Base-by-base conservation (phyloP, 2,888 invertebrate species). In the Cephus spinipes region DNA sequence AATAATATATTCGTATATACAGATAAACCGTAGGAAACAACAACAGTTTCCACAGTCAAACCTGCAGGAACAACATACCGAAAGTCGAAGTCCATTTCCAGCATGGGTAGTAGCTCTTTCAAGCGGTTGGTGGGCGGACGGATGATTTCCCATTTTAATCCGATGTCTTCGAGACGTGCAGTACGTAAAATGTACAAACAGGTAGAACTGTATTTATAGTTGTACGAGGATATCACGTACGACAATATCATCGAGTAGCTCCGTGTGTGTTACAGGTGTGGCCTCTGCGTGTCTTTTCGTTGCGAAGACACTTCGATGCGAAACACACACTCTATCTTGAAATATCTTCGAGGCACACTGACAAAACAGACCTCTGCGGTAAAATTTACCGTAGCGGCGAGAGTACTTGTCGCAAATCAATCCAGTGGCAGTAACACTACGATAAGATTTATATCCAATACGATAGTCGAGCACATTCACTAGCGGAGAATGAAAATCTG, bases 71-170 rank as follows among this genome's bases (percentile, higher is more conserved):
- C 31, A 80, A 89, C 89, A 69, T 90, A 91, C 91, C 91, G 91
- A 91, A 80, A 90, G 86, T 79, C 91, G 90, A 84, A 91, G 87
- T 83, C 88, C 90, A 85, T 91, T 91, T 83, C 89, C 90, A 84
- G 87, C 83, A 84, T 89, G 88, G 85, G 87, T 89, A 84, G 89
- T 87, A 82, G 94, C 94, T 91, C 95, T 94, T 91, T 96, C 96
- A 91, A 96, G 93, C 86, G 96, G 96, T 92, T 96, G 96, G 92
- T 96, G 96, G 89, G 96, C 95, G 85, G 96, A 96, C 89, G 96
- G 95, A 92, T 96, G 96, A 92, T 96, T 96, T 89, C 96, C 96
- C 96, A 96, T 96, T 86, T 84, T 92, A 73, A 35, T 73, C 76
- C 78, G 82, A 89, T 87, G 89, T 88, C 89, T 89, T 89, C 86